phyloP scores from a whole-genome alignment of 2,113 vertebrate genomes.

The Pavo muticus region DNA sequence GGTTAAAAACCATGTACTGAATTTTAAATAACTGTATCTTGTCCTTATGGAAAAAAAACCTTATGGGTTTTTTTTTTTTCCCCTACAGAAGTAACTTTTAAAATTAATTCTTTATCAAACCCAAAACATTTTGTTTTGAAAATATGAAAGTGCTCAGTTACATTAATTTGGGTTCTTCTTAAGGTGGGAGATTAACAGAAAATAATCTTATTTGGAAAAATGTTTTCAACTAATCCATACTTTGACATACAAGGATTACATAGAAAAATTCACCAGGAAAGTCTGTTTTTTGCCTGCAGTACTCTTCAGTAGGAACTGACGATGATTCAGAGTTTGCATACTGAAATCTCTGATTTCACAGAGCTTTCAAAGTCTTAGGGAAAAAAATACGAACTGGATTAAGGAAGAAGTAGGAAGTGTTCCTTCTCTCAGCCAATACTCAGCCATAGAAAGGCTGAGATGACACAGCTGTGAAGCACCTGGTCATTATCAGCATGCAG shows the following conservation, averaged over 20 bases:
- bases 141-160: not conserved
- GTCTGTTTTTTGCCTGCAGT: not conserved
- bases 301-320: not conserved
- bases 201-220: not conserved
- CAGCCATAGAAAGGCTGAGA: not conserved
- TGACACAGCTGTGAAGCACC: not conserved
- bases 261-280: not conserved
- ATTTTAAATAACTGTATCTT: not conserved
- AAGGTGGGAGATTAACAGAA: not conserved
- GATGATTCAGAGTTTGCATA: not conserved
- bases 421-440: not conserved
- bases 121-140: not conserved
- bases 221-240: not conserved
- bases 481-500: not conserved
- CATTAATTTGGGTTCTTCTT: not conserved
- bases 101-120: not conserved
- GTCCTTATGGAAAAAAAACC: not conserved
- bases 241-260: not conserved
- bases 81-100: not conserved
- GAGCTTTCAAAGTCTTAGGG: not conserved
- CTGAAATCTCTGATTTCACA: not conserved
- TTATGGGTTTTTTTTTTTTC: not conserved
- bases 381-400: not conserved
- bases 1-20: not conserved
- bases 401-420: not conserved